These are phyloP conservation scores for Choloepus didactylus DNA, from an alignment of 2,797 vertebrate species.

Conservation along the genomic window DNA sequence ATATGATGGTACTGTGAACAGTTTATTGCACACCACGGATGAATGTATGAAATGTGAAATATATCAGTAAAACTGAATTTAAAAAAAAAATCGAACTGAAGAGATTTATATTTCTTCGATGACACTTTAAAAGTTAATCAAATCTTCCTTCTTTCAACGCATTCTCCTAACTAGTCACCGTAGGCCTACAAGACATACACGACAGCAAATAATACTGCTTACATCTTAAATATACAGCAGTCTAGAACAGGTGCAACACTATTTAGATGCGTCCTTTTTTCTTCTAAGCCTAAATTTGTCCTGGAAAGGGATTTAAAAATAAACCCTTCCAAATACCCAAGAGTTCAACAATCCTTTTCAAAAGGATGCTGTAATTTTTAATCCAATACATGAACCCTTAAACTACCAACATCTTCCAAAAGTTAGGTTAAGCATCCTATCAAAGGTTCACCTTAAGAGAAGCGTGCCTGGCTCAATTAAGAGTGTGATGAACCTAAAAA, in stretches of 20 bases:
- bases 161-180: conserved; percentile 33
- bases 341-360: conserved; percentile 28
- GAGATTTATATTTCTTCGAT: background rate
- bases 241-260: conserved; percentile 73
- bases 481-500: background rate
- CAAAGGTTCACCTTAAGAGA: background rate
- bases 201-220: conserved; percentile 38
- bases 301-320: conserved; percentile 59
- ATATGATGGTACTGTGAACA: too few relatives aligned
- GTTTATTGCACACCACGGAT: too few relatives aligned
- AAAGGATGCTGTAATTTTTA: conserved; percentile 27
- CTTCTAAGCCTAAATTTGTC: conserved; percentile 51
- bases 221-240: conserved; percentile 56
- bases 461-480: background rate
- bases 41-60: too few relatives aligned
- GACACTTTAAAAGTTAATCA: conserved; percentile 45
- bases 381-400: background rate
- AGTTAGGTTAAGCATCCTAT: background rate
- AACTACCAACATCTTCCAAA: conserved; percentile 26
- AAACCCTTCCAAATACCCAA: conserved; percentile 53
- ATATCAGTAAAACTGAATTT: too few relatives aligned
- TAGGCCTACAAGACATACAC: background rate
- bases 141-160: conserved; percentile 42
- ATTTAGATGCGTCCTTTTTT: conserved; percentile 42
- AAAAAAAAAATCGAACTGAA: background rate